These are phyloP conservation scores for Coenobita brevimanus DNA, from an alignment of 1,140 invertebrate species.

Conservation along the genomic window DNA sequence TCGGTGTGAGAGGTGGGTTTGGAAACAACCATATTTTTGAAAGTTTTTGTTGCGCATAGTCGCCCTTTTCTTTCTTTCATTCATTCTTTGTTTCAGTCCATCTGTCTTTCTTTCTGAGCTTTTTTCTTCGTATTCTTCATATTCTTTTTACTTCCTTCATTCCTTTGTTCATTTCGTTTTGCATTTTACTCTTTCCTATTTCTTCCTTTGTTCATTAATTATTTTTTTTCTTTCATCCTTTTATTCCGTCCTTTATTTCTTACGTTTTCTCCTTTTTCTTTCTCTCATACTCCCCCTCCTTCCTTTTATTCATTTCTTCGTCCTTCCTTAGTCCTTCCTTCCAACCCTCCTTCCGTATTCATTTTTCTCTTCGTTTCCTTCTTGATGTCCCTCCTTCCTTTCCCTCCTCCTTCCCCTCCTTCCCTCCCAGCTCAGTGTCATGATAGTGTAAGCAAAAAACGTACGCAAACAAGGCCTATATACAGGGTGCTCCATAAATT, in stretches of 20 bases:
- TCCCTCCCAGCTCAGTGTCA: not conserved
- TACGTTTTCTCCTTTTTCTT: not conserved
- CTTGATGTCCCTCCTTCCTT: no score
- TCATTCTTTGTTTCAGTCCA: no score
- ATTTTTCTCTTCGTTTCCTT: no score
- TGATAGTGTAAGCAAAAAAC: no score
- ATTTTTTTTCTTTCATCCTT: not conserved
- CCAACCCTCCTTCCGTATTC: not conserved
- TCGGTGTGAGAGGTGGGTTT: no score
- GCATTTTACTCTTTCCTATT: conserved; percentile 3
- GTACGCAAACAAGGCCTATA: no score
- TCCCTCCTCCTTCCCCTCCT: no score
- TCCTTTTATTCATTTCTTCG: not conserved
- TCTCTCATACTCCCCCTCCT: not conserved
- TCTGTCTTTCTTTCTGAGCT: no score
- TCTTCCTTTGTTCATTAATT: not conserved
- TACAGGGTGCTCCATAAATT: no score
- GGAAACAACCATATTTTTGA: no score
- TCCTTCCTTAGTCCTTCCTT: not conserved
- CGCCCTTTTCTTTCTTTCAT: no score
- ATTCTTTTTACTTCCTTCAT: not conserved
- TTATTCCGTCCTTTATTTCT: not conserved
- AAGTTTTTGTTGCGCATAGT: no score
- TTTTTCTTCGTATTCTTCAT: not conserved
- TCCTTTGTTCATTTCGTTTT: not conserved